These are phyloP conservation scores for Plusia festucae DNA, from an alignment of 2,888 invertebrate genomes.

Conservation along the genomic window DNA sequence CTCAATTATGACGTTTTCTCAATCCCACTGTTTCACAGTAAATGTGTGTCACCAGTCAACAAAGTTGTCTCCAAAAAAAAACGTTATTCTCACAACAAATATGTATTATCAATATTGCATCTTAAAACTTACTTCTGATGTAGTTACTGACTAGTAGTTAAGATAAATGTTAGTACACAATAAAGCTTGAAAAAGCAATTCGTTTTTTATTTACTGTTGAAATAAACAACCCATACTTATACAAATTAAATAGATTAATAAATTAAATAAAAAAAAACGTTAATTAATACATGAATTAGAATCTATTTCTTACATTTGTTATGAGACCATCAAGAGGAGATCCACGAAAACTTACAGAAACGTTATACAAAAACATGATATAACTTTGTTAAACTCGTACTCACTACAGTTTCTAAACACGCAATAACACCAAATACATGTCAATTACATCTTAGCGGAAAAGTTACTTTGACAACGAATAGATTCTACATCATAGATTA, in stretches of 20 bases:
- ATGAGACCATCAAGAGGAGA: no score
- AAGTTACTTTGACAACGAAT: not conserved
- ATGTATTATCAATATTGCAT: constrained; percentile 65
- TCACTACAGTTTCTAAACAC: no score
- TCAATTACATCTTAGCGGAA: no score
- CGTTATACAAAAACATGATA: no score
- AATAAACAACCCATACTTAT: no score
- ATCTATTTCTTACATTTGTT: no score
- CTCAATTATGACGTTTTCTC: constrained; percentile 13
- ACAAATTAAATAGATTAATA: not conserved
- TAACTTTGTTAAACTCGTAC: no score
- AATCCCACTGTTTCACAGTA: constrained; percentile 13
- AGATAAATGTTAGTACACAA: constrained; percentile 73
- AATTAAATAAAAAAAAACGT: not conserved
- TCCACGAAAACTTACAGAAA: no score
- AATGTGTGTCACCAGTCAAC: constrained; percentile 22
- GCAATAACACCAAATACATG: no score
- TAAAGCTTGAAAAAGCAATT: constrained; percentile 67
- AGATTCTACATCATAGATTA: not conserved
- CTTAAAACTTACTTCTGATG: constrained; percentile 58
- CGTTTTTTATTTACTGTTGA: constrained; percentile 9
- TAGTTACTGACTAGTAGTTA: constrained; percentile 63
- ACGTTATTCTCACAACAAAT: constrained; percentile 28
- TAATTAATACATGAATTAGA: no score
- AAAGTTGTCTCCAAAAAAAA: constrained; percentile 27